These are phyloP conservation scores for Coremacera marginata DNA, from an alignment of 2,888 invertebrate species.

Conservation along the genomic window DNA sequence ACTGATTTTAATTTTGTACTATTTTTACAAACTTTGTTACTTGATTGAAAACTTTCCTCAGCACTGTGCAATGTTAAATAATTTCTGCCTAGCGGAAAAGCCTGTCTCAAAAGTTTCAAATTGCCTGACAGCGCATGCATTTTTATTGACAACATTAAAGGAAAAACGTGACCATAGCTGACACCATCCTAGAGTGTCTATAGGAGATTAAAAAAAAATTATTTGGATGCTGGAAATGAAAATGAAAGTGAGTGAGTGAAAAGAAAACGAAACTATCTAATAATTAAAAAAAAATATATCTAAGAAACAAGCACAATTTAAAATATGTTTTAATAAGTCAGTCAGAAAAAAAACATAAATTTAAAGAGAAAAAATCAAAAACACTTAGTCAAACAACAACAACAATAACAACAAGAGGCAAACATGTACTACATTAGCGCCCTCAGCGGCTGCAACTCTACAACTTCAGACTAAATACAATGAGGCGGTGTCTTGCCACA, in stretches of 20 bases:
- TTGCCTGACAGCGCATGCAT: constrained; percentile 14
- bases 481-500: constrained; percentile 52
- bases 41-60: too few relatives aligned
- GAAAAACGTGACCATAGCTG: constrained; percentile 16
- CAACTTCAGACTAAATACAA: constrained; percentile 14
- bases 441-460: constrained; percentile 4
- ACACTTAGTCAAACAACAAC: too few relatives aligned
- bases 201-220: background rate
- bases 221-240: background rate
- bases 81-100: too few relatives aligned
- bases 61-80: too few relatives aligned
- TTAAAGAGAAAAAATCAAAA: background rate
- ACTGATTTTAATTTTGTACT: too few relatives aligned
- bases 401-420: background rate
- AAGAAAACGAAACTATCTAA: background rate
- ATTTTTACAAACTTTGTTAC: too few relatives aligned
- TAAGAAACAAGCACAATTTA: background rate
- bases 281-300: background rate
- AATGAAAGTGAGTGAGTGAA: constrained; percentile 4
- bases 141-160: constrained; percentile 28
- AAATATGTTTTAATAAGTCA: background rate
- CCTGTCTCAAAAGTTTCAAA: background rate
- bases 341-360: background rate
- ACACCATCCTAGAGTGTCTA: background rate
- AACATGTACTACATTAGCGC: constrained; percentile 6